Evolutionary conservation across 92 coral and sea anemone genomes (phyloP).

Genomic region (Epizoanthus rinbou): DNA sequence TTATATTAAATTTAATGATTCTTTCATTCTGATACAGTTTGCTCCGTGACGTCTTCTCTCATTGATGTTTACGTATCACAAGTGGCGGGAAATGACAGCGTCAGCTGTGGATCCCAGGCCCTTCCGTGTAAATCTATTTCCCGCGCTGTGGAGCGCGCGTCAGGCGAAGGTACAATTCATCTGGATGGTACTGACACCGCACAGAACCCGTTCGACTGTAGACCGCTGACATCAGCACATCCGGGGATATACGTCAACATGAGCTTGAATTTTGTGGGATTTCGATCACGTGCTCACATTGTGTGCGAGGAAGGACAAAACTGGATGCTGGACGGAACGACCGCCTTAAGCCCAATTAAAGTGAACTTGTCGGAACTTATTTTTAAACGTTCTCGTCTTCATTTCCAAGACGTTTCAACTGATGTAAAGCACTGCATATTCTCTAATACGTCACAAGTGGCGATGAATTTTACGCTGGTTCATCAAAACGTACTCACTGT

Average conservation of each 20-base stretch:
- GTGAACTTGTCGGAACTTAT: slow-evolving; percentile 40
- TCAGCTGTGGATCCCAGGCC: slow-evolving; percentile 39
- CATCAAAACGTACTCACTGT: neutral
- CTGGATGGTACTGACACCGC: slow-evolving; percentile 48
- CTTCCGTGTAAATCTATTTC: slow-evolving; percentile 45
- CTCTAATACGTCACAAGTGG: neutral
- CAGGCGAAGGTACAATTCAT: slow-evolving; percentile 21
- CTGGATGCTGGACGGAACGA: slow-evolving; percentile 45
- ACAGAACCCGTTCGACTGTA: slow-evolving; percentile 37
- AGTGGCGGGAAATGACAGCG: slow-evolving; percentile 36
- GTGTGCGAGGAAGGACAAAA: slow-evolving; percentile 21
- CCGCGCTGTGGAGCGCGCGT: slow-evolving; percentile 29
- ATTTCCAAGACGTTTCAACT: slow-evolving; percentile 31
- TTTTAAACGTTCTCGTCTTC: slow-evolving; percentile 36
- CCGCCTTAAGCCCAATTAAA: neutral
- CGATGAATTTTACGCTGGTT: slow-evolving; percentile 16
- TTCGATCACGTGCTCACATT: slow-evolving; percentile 44
- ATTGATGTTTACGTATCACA: slow-evolving; percentile 32
- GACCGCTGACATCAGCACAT: slow-evolving; percentile 28
- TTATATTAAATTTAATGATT: no score
- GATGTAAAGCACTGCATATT: slow-evolving; percentile 31
- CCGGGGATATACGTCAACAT: slow-evolving; percentile 45
- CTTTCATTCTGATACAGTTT: no score
- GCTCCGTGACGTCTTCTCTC: neutral
- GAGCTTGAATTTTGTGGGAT: slow-evolving; percentile 37